Conservation (phyloP, 37 sponge, comb jelly and placozoan genomes). For the Hexactinellida sp. region DNA sequence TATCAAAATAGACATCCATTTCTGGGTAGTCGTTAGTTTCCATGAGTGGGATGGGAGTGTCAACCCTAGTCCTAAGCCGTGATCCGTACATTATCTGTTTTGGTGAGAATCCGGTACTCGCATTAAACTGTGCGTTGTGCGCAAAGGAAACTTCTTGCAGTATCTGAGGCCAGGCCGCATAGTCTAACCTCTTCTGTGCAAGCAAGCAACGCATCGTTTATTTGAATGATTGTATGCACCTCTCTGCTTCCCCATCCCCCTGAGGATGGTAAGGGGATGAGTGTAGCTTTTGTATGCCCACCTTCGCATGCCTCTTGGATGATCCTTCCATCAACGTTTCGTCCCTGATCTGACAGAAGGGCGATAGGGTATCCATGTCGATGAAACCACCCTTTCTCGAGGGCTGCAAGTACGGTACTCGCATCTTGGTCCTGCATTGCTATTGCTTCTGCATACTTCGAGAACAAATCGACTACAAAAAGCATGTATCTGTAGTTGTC, state of each 20-base stretch:
- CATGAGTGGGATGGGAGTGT: neutral
- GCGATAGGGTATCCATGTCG: neutral
- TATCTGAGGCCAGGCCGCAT: neutral
- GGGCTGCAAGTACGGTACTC: neutral
- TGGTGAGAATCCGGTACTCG: neutral
- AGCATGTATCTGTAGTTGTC: too few relatives aligned
- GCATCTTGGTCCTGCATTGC: neutral
- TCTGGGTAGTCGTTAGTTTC: neutral
- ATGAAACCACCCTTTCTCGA: neutral
- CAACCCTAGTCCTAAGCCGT: neutral
- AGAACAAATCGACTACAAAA: too few relatives aligned
- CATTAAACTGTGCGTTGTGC: neutral
- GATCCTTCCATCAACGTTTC: neutral
- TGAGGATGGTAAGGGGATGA: neutral
- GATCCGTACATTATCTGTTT: neutral
- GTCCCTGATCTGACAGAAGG: neutral
- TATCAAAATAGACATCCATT: neutral
- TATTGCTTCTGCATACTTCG: neutral
- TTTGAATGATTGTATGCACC: neutral
- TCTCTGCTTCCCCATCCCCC: neutral
- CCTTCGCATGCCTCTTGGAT: neutral
- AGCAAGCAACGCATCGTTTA: neutral
- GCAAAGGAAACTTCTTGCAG: neutral
- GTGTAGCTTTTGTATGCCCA: neutral
- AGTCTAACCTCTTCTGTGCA: neutral